A percentile compares a stretch with the other conserved stretches of the same genome.
phyloP scores from a whole-genome alignment of 2,797 vertebrate species.

The Nyctalus aviator region DNA sequence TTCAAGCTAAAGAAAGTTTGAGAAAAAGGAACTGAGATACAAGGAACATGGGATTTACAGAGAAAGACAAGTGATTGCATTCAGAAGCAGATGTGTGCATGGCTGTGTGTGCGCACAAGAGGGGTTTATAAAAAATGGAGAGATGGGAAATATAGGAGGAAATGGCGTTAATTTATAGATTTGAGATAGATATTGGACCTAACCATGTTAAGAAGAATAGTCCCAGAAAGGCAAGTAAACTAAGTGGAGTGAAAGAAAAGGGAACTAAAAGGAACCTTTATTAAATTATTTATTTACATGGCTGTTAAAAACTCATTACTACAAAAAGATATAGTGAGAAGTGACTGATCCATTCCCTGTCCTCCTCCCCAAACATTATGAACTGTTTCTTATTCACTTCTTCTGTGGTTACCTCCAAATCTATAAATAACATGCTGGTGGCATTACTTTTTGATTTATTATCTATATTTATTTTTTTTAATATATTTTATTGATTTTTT shows the following conservation, averaged over 20 bases:
- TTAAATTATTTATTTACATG: background rate
- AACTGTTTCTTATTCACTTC: background rate
- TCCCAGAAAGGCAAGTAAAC: constrained; percentile 52
- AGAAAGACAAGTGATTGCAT: background rate
- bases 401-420: constrained; percentile 1
- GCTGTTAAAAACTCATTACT: background rate
- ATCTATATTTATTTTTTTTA: too few species aligned
- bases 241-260: constrained; percentile 17
- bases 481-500: too few species aligned
- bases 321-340: background rate
- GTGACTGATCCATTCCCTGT: background rate
- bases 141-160: background rate
- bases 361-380: background rate
- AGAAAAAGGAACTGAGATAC: constrained; percentile 5
- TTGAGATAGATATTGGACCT: background rate
- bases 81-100: background rate
- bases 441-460: background rate
- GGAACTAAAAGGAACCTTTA: background rate
- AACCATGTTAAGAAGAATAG: background rate
- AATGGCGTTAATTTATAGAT: background rate
- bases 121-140: background rate
- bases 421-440: background rate
- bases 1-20: background rate
- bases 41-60: background rate
- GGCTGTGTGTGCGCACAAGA: too few species aligned